Conservation (phyloP, 1,140 invertebrate species). For the Penaeus indicus region DNA sequence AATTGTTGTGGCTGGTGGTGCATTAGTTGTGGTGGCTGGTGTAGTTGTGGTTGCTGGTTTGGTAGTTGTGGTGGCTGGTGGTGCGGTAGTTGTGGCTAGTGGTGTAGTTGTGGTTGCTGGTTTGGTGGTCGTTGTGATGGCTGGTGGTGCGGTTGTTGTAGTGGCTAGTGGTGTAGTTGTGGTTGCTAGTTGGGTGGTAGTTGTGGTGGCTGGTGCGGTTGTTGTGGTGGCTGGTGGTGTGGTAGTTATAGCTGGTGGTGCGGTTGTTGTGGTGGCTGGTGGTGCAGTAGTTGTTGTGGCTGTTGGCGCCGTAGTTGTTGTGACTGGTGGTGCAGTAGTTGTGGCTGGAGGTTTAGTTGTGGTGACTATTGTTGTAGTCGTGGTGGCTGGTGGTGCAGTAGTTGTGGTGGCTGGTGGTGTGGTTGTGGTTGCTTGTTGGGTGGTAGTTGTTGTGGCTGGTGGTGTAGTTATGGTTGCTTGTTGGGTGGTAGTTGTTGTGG, state of each 20-base stretch:
- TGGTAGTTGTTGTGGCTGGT: background rate
- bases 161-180: background rate
- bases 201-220: background rate
- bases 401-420: background rate
- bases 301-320: too few species aligned
- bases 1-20: background rate
- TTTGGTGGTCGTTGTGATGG: background rate
- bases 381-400: background rate
- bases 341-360: background rate
- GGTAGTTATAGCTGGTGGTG: background rate
- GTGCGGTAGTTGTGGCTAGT: background rate
- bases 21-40: background rate
- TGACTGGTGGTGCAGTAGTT: too few species aligned
- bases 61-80: too few species aligned
- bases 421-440: background rate
- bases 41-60: background rate
- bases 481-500: background rate
- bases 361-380: background rate
- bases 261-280: background rate
- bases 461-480: background rate
- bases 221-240: background rate
- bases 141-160: background rate
- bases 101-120: background rate
- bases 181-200: background rate
- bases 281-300: too few species aligned